Evolutionary conservation across 2,888 invertebrate species (phyloP).

Genomic region (Drosophila infuscata): DNA sequence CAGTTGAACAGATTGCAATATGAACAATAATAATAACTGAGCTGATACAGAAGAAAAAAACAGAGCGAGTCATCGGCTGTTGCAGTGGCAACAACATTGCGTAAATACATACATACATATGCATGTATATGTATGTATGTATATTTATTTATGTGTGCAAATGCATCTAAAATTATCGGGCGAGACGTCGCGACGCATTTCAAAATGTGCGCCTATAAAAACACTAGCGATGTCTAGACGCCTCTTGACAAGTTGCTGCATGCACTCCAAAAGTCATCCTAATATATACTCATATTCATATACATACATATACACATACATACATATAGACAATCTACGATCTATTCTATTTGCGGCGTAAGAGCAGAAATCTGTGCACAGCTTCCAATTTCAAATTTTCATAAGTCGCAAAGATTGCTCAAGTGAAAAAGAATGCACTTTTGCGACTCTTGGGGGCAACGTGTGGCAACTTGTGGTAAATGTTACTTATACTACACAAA

Average conservation of each 20-base stretch:
- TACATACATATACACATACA: neutral
- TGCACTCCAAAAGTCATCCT: constrained; percentile 27
- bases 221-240: constrained; percentile 60
- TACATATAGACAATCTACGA: neutral
- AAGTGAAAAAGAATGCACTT: constrained; percentile 6
- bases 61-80: constrained; percentile 36
- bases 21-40: constrained; percentile 3
- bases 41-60: constrained; percentile 1
- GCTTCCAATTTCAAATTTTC: constrained; percentile 33
- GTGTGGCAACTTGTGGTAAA: constrained; percentile 30
- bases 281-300: neutral
- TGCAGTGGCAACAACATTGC: constrained; percentile 13
- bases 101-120: constrained; percentile 45
- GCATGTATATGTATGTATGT: constrained; percentile 7
- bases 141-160: constrained; percentile 44
- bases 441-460: neutral
- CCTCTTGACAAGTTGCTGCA: constrained; percentile 62
- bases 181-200: constrained; percentile 72
- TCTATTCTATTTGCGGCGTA: constrained; percentile 58
- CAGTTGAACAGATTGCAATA: constrained; percentile 16
- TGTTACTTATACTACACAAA: constrained; percentile 38
- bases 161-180: constrained; percentile 62
- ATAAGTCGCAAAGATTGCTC: constrained; percentile 41
- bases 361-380: neutral
- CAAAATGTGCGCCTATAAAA: constrained; percentile 48